Evolutionary conservation across 2,888 invertebrate genomes (phyloP).

Genomic region (Capitulum mitella): DNA sequence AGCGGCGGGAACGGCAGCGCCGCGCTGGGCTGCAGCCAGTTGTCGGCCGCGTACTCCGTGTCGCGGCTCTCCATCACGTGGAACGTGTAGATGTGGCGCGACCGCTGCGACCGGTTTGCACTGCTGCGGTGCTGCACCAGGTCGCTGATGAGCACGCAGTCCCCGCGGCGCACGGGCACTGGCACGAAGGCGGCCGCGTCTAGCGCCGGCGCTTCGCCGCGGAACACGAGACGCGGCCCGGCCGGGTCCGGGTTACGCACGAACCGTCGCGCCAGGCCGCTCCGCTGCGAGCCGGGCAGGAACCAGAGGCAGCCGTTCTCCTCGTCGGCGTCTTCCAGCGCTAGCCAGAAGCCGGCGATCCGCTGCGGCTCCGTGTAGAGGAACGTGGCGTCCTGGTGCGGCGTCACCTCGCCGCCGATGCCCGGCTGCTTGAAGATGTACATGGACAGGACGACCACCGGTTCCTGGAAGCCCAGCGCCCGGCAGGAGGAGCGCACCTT

Average conservation of each 20-base stretch:
- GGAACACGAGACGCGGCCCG: conserved; percentile 56
- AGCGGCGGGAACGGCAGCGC: conserved; percentile 62
- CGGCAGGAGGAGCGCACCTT: conserved; percentile 69
- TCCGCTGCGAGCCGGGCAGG: conserved; percentile 79
- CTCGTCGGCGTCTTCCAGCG: conserved; percentile 82
- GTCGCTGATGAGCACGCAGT: conserved; percentile 75
- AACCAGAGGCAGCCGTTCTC: conserved; percentile 95
- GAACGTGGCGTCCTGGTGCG: conserved; percentile 83
- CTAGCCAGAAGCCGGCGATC: conserved; percentile 88
- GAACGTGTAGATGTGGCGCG: conserved; percentile 93
- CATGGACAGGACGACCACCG: conserved; percentile 91
- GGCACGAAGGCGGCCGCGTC: conserved; percentile 36
- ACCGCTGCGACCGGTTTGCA: conserved; percentile 67
- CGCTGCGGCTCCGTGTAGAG: conserved; percentile 71
- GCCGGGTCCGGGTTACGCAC: conserved; percentile 58
- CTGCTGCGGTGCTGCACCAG: conserved; percentile 89
- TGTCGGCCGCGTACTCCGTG: conserved; percentile 66
- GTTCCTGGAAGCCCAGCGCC: conserved; percentile 64
- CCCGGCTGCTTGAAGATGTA: conserved; percentile 94
- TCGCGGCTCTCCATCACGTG: conserved; percentile 76
- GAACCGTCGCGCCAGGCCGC: conserved; percentile 46
- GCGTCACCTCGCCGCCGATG: conserved; percentile 73
- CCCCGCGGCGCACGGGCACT: conserved; percentile 47
- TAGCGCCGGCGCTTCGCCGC: conserved; percentile 54
- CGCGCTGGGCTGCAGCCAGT: conserved; percentile 75